Evolutionary conservation across 2,888 invertebrate species (phyloP).

Genomic region (Pasiphila rectangulata): DNA sequence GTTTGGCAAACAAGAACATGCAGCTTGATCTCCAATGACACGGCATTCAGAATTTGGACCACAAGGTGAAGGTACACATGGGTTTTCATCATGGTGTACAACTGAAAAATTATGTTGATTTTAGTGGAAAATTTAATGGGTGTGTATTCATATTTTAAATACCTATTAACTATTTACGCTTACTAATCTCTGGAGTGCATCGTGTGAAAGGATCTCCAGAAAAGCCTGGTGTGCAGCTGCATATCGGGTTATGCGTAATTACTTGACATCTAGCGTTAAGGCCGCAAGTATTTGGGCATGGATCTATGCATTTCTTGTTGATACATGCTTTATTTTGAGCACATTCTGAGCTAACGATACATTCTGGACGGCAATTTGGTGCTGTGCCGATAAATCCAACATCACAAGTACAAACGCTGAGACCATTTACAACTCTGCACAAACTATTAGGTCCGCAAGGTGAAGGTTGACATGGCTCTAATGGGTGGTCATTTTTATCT

Average conservation of each 20-base stretch:
- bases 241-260: slow-evolving; percentile 92
- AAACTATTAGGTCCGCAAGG: slow-evolving; percentile 93
- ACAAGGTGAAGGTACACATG: slow-evolving; percentile 90
- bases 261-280: slow-evolving; percentile 90
- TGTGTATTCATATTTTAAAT: too few relatives aligned
- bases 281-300: slow-evolving; percentile 91
- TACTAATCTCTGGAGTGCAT: slow-evolving; percentile 84
- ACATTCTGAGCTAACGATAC: slow-evolving; percentile 91
- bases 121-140: neutral
- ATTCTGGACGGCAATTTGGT: slow-evolving; percentile 90
- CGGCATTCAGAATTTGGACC: slow-evolving; percentile 91
- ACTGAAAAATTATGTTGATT: slow-evolving; percentile 34
- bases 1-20: slow-evolving; percentile 90
- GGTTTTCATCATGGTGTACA: slow-evolving; percentile 72
- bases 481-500: slow-evolving; percentile 44
- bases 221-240: slow-evolving; percentile 88
- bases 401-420: slow-evolving; percentile 91
- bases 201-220: slow-evolving; percentile 90
- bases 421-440: slow-evolving; percentile 87
- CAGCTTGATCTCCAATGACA: slow-evolving; percentile 89
- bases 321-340: slow-evolving; percentile 90
- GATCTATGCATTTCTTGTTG: slow-evolving; percentile 89
- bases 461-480: slow-evolving; percentile 87
- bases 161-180: slow-evolving; percentile 28
- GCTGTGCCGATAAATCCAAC: slow-evolving; percentile 88